Conservation (phyloP, 2,113 vertebrate genomes). For the Sapajus apella region DNA sequence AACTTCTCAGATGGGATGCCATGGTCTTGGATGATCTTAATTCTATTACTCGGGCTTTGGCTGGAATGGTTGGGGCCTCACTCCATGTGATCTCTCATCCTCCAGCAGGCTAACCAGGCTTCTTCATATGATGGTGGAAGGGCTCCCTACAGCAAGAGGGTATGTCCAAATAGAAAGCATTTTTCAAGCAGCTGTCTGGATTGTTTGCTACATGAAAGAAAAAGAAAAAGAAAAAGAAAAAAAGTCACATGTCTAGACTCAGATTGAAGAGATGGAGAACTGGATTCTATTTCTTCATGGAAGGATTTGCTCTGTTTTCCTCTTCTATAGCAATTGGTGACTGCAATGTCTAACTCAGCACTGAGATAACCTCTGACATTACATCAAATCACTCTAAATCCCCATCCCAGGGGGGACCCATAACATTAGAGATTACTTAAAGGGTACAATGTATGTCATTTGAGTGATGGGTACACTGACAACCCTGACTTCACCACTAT, state of each 20-base stretch:
- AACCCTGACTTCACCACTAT: too few species aligned
- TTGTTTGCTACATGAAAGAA: not conserved
- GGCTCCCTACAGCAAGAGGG: not conserved
- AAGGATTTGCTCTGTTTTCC: not conserved
- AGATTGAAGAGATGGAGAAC: not conserved
- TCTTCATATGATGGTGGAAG: not conserved
- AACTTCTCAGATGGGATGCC: not conserved
- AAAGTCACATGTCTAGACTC: not conserved
- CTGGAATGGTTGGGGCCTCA: not conserved
- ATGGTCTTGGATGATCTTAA: not conserved
- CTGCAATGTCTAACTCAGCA: not conserved
- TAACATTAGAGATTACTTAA: too few species aligned
- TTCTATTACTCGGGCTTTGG: not conserved
- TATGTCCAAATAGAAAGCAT: not conserved
- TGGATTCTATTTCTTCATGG: not conserved
- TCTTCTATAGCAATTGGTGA: not conserved
- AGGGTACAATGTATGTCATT: too few species aligned
- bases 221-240: not conserved
- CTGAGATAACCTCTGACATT: not conserved
- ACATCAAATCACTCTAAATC: not conserved
- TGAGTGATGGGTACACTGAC: too few species aligned
- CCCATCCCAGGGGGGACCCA: not conserved
- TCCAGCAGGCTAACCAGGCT: not conserved
- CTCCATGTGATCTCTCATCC: not conserved
- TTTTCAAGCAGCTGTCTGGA: not conserved